Base-by-base conservation (phyloP, 2,113 vertebrate genomes). In the Archocentrus centrarchus region DNA sequence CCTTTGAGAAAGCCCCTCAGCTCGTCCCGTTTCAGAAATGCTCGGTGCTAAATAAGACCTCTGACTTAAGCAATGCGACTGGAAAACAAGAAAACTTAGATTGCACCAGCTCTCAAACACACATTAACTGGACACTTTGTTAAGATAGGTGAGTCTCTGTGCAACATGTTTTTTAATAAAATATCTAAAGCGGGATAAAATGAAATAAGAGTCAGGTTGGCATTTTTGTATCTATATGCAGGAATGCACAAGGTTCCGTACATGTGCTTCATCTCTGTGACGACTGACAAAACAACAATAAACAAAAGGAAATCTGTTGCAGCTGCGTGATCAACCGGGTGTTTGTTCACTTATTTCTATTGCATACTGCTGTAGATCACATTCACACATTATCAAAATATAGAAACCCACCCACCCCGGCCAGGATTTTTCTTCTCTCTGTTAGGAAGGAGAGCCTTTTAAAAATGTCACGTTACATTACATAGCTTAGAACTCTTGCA, bases 381-480 rank as follows among this genome's bases (percentile, higher is more conserved):
- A 73, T 80, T 82, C 81, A 90, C 70, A 90, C 92, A 93, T 92
- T 92, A 95, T 94, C 77, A 94, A 95, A 95, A 91, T 93, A 91
- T 92, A 90, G 86, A 92, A 90, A 87, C 7, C 88, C 81, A 35
- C 73, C 61, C 61, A 37, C 58, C 63, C 15, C 20, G 66, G 9
- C 59, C 83, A 59, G 83, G 64, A 77, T 37, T 79, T 35, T 58
- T 89, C 75, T 75, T 85, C 73, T 81, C 41, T 90, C 83, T 47
- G 53, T 73, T 81, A 81, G 61, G 77, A 87, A 89, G 73, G 73
- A 90, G 83, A 83, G 62, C 32, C 53, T 80, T 81, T 86, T 82
- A 86, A 84, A 93, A 91, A 92, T 68, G 9, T 77, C 80, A 85
- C 59, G 35, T 80, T 61, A 90, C 88, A 73, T 88, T 27, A 86